A percentile compares a stretch with the other conserved stretches of the same genome.
Conservation (phyloP, 2,797 vertebrate species). For the Sandelia bainsii region DNA sequence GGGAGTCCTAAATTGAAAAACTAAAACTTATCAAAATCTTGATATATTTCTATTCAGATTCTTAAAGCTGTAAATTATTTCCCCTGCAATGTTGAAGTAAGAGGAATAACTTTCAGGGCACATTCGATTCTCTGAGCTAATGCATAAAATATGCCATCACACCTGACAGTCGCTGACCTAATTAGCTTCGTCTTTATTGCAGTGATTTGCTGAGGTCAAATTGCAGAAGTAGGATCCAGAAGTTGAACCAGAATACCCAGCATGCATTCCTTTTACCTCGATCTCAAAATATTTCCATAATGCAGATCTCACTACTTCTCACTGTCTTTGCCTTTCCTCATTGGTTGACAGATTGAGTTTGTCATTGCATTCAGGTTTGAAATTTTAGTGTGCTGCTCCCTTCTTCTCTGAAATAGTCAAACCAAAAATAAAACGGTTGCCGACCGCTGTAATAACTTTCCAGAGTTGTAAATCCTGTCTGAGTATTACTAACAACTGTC, state of each 20-base stretch:
- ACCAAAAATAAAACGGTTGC: no score
- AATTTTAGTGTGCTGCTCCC: conserved; percentile 16
- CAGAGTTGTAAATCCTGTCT: no score
- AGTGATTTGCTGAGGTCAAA: conserved; percentile 44
- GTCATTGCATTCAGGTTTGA: conserved; percentile 23
- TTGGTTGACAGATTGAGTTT: conserved; percentile 30
- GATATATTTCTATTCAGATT: not conserved
- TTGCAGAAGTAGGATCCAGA: conserved; percentile 36
- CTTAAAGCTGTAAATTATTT: conserved; percentile 21
- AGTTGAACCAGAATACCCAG: conserved; percentile 37
- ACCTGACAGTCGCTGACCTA: conserved; percentile 26
- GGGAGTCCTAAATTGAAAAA: conserved; percentile 22
- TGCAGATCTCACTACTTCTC: conserved; percentile 63
- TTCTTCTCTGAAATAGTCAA: not conserved
- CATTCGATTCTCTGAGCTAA: conserved; percentile 30
- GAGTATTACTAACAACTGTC: no score
- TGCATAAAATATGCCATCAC: conserved; percentile 31
- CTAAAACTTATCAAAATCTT: not conserved
- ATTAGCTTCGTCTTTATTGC: conserved; percentile 25
- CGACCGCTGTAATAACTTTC: no score
- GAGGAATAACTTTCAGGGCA: conserved; percentile 11
- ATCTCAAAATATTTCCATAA: conserved; percentile 63
- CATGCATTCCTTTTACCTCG: conserved; percentile 49
- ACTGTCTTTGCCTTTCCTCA: conserved; percentile 14
- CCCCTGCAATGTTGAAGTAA: conserved; percentile 23